Evolutionary conservation across 2,113 vertebrate species (phyloP).

Genomic region (Perca fluviatilis): DNA sequence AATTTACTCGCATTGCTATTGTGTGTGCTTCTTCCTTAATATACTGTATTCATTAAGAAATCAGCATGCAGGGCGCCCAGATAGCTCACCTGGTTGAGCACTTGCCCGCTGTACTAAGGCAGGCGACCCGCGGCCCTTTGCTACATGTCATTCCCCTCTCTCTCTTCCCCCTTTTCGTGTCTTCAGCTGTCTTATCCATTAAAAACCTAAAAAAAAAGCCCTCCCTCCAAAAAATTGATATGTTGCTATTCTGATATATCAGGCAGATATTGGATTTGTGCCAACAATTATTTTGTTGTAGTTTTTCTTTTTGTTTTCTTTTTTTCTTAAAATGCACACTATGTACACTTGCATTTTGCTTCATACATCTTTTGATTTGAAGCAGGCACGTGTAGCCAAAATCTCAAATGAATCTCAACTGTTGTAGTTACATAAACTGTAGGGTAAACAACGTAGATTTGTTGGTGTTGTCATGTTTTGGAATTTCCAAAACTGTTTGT

Average conservation of each 20-base stretch:
- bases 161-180: too few relatives aligned
- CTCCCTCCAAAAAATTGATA: not conserved
- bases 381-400: not conserved
- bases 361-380: not conserved
- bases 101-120: too few relatives aligned
- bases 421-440: not conserved
- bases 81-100: too few relatives aligned
- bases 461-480: constrained; percentile 50
- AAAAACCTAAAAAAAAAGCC: too few relatives aligned
- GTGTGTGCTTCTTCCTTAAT: not conserved
- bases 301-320: too few relatives aligned
- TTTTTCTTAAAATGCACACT: not conserved
- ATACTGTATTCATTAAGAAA: not conserved
- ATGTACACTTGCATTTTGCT: not conserved
- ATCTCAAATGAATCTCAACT: constrained; percentile 21
- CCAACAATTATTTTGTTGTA: not conserved
- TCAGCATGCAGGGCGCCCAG: not conserved
- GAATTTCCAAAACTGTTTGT: constrained; percentile 34
- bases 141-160: too few relatives aligned
- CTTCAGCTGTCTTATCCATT: too few relatives aligned
- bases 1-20: not conserved
- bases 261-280: not conserved
- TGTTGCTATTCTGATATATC: not conserved
- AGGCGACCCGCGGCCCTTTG: too few relatives aligned
- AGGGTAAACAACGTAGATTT: constrained; percentile 31